Evolutionary conservation across 1,140 invertebrate genomes (phyloP).

Genomic region (Sweltsa coloradensis): DNA sequence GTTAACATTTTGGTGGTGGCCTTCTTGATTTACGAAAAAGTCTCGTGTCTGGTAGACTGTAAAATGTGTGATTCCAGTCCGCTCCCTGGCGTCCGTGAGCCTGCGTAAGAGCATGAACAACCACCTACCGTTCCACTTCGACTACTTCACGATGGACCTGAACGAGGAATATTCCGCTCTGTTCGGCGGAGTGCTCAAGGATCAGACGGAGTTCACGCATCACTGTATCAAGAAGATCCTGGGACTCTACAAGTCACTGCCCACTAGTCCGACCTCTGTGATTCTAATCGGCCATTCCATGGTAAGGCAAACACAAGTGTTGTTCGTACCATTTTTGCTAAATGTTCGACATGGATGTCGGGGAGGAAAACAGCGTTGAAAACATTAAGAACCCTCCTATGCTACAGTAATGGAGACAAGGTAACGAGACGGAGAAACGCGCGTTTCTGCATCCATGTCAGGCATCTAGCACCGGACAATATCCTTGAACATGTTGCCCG

Average conservation of each 20-base stretch:
- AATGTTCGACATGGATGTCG: no score
- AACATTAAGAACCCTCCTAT: no score
- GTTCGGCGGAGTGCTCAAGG: slow-evolving; percentile 61
- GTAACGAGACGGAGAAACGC: no score
- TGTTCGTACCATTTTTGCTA: no score
- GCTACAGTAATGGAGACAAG: no score
- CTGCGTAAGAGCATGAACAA: slow-evolving; percentile 58
- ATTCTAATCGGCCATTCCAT: slow-evolving; percentile 85
- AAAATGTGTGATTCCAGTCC: slow-evolving; percentile 52
- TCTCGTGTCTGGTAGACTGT: no score
- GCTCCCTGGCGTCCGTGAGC: slow-evolving; percentile 81
- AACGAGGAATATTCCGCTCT: slow-evolving; percentile 71
- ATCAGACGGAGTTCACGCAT: slow-evolving; percentile 66
- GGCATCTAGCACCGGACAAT: no score
- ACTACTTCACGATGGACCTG: slow-evolving; percentile 75
- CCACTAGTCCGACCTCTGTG: slow-evolving; percentile 42
- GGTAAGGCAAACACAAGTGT: slow-evolving; percentile 56
- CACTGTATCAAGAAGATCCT: slow-evolving; percentile 60
- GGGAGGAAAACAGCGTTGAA: no score
- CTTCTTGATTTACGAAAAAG: no score
- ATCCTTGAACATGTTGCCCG: no score
- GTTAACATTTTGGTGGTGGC: no score
- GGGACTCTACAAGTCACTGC: slow-evolving; percentile 46
- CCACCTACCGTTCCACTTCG: slow-evolving; percentile 56
- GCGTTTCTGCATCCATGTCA: no score